Base-by-base conservation (phyloP, 30 jellyfish, hydroid and myxozoan genomes). In the Aurelia aurita complex sp. Pacific region DNA sequence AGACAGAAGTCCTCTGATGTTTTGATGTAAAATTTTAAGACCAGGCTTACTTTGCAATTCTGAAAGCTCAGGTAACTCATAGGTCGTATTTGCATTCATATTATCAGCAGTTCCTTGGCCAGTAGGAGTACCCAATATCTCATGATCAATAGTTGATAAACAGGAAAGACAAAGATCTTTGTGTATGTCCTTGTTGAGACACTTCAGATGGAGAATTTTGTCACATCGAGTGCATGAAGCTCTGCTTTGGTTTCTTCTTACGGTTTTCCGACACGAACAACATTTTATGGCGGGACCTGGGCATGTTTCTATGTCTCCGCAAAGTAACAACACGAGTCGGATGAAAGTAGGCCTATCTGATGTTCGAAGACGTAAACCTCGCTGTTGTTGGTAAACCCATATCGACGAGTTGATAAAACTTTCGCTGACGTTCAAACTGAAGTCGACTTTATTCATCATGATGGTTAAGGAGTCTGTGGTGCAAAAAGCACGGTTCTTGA, bases 311-410 rank as follows among this genome's bases (percentile, higher is more conserved):
- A 77, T 46, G 36, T 77, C 59, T 55, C 86, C 64, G 59, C 86
- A 76, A 12, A 76, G 75, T n/a, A 76, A 76, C 57, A 50, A 34
- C 86, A 76, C n/a, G 75, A 57, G 86, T 40, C 86, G 59, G 86
- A 76, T 62, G 86, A 76, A 55, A 17, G 86, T 76, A 51, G 86
- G 86, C 86, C 86, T 62, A 76, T 55, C 64, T 74, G 74, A 74
- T 23, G 29, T 23, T 51, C 34, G 84, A 74, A 74, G 84, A 74
- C 77, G 76, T 74, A 74, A 55, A 74, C 86, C 86, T 76, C 75
- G 75, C 57, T 76, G 86, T 76, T 76, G n/a, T 61, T 76, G 75
- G 86, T 72, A 72, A 13, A 72, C 82, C 82, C 82, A 72, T 43
- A 72, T 72, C 82, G 82, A 72, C 12, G 82, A 72, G 82, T 50